Evolutionary conservation across 2,888 invertebrate genomes (phyloP), one percentile per base, ranked within the genome.

Genomic region (Acleris literana): DNA sequence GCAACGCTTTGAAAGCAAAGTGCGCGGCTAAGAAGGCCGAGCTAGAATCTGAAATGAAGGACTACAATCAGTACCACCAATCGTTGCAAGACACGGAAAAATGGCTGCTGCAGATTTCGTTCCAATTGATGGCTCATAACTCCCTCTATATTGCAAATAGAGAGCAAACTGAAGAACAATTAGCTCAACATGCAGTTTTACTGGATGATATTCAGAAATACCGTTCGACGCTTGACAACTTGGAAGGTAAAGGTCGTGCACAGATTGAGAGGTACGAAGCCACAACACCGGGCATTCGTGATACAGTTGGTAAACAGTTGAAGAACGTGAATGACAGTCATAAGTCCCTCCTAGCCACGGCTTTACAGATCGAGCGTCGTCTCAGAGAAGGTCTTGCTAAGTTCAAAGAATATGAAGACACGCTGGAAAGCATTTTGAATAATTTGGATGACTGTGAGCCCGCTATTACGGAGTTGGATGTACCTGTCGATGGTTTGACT

Each of bases 41-140:
- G 13, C 82, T 98, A 0, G 97, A 98, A 80, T 93, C 94, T 20
- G 97, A 98, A 83, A 96, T 98, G 63, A 94, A 95, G 70, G 96
- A 97, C 63, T 98, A 97, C 83, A 97, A 96, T 77, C 94, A 95
- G 16, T 99, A 98, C 80, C 97, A 98, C 75, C 96, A 96, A 78
- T 96, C 96, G 13, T 90, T 99, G 25, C 99, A 99, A 90, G 98
- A 98, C 76, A 97, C 97, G 0, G 99, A 99, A 84, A 98, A 98
- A 83, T 99, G 99, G 99, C 90, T 99, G 55, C 87, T 99, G 25
- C 98, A 98, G 87, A 97, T 97, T 60, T 98, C 98, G 1, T 98
- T 98, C 94, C 97, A 97, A 80, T 93, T 99, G 0, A 98, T 99
- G 98, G 97, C 98, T 0, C 98, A 98, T 81, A 99, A 99, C 84